Evolutionary conservation across 2,797 vertebrate species (phyloP).

Genomic region (Helarctos malayanus): DNA sequence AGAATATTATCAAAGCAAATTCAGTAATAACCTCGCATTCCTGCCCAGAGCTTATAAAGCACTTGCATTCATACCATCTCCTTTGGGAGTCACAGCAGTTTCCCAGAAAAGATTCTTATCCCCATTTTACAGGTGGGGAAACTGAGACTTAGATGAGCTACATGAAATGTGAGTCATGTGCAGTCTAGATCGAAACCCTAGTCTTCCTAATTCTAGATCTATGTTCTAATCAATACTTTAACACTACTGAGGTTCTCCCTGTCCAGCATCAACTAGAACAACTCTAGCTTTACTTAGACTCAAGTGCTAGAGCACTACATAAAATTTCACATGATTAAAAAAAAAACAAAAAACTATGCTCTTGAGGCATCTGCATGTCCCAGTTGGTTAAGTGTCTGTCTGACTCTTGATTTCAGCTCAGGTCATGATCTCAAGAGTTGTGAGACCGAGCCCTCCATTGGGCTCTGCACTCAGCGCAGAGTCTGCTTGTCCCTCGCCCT

Average conservation of each 20-base stretch:
- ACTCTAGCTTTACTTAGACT: background rate
- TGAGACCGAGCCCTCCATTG: background rate
- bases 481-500: background rate
- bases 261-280: background rate
- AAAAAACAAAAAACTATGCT: background rate
- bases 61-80: background rate
- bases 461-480: background rate
- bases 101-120: background rate
- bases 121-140: conserved; percentile 69
- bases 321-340: background rate
- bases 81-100: background rate
- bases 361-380: background rate
- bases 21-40: background rate
- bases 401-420: background rate
- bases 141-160: conserved; percentile 49
- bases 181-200: background rate
- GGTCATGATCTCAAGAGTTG: background rate
- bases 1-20: background rate
- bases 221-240: background rate
- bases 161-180: background rate
- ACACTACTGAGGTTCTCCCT: background rate
- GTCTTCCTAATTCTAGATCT: background rate
- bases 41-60: background rate
- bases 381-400: background rate
- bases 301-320: background rate